Evolutionary conservation across 2,888 invertebrate genomes (phyloP), one percentile per base, ranked within the genome.

Genomic region (Ellobium chinense): DNA sequence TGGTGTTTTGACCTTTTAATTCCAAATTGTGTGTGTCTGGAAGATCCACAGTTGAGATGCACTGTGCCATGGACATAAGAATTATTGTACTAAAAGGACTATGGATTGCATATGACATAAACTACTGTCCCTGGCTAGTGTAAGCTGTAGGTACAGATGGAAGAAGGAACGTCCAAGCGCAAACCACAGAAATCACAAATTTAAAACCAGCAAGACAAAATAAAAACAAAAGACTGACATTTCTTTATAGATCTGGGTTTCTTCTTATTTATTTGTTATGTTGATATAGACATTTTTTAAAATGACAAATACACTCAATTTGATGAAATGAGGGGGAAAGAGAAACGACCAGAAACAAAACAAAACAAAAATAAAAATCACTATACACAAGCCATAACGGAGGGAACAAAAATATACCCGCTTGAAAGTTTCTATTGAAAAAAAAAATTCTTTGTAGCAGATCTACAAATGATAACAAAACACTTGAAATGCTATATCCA

Each of bases 281-380:
- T 70, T 78, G 70, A 78, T 78, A 78, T 78, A 58, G 62, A 78
- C 78, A 78, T 78, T 70, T 69, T 46, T 46, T 37, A 29, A 60
- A 70, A 68, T 31, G 24, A 69, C 69, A 77, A 65, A 69, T 54
- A 77, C 77, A 68, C 68, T 60, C 68, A 68, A 66, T 77, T 77
- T 34, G 24, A 68, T 68, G 58, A 54, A 65, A 65, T 18, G 31
- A 39, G 36, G 68, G 36, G 12, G 36, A 68, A 31, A 68, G 21
- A 68, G 14, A 34, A 27, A 31, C 34, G n/a, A 60, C 27, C 9
- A 31, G 12, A 31, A 65, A 34, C 18, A 65, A 34, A 31, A 7
- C 31, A 65, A 3, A 37, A 36, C 4, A n/a, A 3, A n/a, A 36
- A n/a, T 5, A 18, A 39, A 37, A 7, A n/a, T 29, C 4, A 21